phyloP scores from a whole-genome alignment of 2,797 vertebrate genomes.

The Delichon dasypus region DNA sequence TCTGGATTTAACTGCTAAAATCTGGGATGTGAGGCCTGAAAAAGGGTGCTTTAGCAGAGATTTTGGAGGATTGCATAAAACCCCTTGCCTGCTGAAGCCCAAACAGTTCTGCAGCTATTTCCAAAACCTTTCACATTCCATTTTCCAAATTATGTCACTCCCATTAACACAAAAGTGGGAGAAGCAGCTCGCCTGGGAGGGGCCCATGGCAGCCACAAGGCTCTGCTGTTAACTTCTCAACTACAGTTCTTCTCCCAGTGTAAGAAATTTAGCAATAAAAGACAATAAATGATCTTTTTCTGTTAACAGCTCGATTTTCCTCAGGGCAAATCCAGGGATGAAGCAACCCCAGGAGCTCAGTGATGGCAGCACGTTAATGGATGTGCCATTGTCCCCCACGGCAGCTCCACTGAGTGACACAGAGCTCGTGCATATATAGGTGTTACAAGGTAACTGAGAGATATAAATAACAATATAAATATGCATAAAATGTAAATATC shows the following conservation, averaged over 20 bases:
- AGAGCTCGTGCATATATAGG: background rate
- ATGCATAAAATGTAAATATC: background rate
- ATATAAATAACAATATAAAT: background rate
- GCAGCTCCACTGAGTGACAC: background rate
- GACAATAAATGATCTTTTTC: background rate
- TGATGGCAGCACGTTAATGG: accelerated
- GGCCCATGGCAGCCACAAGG: background rate
- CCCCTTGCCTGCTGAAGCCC: background rate
- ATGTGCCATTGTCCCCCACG: accelerated
- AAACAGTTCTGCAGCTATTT: background rate
- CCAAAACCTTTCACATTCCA: background rate
- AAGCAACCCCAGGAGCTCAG: background rate
- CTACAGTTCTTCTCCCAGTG: background rate
- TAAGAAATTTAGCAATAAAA: background rate
- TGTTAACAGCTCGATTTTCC: background rate
- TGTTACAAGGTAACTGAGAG: background rate
- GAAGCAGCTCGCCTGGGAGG: background rate
- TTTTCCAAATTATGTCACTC: background rate
- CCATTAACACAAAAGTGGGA: background rate
- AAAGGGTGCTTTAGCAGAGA: background rate
- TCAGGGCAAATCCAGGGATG: background rate
- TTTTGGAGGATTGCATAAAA: background rate
- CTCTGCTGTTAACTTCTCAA: background rate
- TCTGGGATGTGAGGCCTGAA: background rate
- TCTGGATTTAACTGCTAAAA: background rate